Evolutionary conservation across 2,797 vertebrate species (phyloP).

Genomic region (Peromyscus nudipes): DNA sequence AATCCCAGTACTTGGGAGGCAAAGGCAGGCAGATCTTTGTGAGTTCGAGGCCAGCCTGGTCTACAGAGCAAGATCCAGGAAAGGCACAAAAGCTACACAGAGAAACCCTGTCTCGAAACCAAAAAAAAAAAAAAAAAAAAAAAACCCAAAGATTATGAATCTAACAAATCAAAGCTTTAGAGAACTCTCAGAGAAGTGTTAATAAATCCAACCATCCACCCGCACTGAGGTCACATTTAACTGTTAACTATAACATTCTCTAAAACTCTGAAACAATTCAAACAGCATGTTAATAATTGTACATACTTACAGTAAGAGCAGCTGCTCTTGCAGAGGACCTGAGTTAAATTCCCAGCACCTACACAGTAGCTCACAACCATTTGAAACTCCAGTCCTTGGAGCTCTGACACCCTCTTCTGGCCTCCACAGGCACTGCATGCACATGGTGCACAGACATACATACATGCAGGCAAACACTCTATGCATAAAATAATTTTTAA

Average conservation of each 20-base stretch:
- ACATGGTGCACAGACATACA: neutral
- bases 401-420: neutral
- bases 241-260: neutral
- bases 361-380: slow-evolving; percentile 16
- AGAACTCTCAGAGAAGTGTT: slow-evolving; percentile 1
- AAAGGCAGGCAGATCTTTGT: no score
- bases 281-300: neutral
- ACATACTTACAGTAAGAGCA: neutral
- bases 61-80: no score
- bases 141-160: neutral
- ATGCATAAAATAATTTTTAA: neutral
- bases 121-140: neutral
- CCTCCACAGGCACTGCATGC: neutral
- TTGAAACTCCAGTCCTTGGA: neutral
- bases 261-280: neutral
- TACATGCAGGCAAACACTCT: neutral
- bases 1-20: no score
- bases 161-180: slow-evolving; percentile 75
- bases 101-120: neutral
- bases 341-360: neutral
- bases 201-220: neutral
- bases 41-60: no score
- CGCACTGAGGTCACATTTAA: neutral
- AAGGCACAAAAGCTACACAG: no score
- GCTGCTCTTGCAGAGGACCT: neutral